Evolutionary conservation across 2,113 vertebrate genomes (phyloP), one percentile per base, ranked within the genome.

Genomic region (Rhinopomastus cyanomelas): DNA sequence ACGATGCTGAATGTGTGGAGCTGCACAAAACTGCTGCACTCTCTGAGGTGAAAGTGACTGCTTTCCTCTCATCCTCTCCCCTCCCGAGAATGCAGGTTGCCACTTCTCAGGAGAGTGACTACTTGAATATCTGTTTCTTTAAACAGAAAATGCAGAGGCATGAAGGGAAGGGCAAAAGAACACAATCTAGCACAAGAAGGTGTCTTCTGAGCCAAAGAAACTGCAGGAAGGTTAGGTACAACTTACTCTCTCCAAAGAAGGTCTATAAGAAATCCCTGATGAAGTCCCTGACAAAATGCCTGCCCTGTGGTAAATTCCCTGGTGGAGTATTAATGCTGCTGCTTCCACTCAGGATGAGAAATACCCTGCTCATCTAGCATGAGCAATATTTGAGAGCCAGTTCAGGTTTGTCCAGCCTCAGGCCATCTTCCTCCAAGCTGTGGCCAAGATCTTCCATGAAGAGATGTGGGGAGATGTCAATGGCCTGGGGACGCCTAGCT

Each of bases 21-120:
- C 46, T 87, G 39, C 61, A 37, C 4, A 3, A 44, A 16, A 26
- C 46, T 29, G 10, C 9, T 1, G 1, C 9, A 6, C 19, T 44
- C 29, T 20, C 34, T 57, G 42, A 65, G 13, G 25, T n/a, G 20
- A 61, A 12, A 78, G 26, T 0, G 8, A 52, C 22, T 20, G 64
- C 18, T 34, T 79, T 12, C 20, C 15, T 14, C 26, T 74, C 37
- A 25, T 25, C 8, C 9, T 46, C 5, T 48, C 51, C 26, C 32
- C 32, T 67, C 14, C 32, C 7, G 12, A 1, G 3, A 80, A n/a
- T 0, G 0, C 14, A 34, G 2, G 1, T 11, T 1, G 0, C 23
- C 12, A 7, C 9, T 77, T 66, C 75, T 71, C 7, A 32, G 66
- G 36, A 76, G 15, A 9, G 12, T 3, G 0, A n/a, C 18, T 8